phyloP scores from a whole-genome alignment of 2,888 invertebrate species.

The Philereme transversata region DNA sequence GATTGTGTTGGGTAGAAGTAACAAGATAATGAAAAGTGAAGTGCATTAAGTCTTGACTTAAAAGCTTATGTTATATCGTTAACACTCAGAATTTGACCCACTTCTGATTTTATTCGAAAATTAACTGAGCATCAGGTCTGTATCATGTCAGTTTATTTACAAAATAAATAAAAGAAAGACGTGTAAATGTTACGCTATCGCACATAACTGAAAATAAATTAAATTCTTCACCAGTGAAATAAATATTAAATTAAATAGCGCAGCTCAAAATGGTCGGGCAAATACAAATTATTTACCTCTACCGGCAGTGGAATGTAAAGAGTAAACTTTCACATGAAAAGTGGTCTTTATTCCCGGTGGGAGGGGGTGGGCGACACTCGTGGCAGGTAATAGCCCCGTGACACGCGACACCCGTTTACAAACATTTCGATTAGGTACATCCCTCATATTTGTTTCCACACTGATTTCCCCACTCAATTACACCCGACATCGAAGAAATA shows the following conservation, averaged over 20 bases:
- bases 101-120: constrained; percentile 9
- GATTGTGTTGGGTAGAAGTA: constrained; percentile 16
- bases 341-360: constrained; percentile 45
- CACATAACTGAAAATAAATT: constrained; percentile 15
- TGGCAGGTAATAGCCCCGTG: constrained; percentile 64
- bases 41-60: constrained; percentile 7
- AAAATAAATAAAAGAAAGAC: neutral
- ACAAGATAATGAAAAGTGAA: constrained; percentile 21
- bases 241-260: constrained; percentile 20
- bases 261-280: constrained; percentile 26
- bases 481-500: constrained; percentile 39
- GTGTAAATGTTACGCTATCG: neutral
- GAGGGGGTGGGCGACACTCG: constrained; percentile 44
- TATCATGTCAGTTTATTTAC: neutral
- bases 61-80: constrained; percentile 8
- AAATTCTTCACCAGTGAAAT: constrained; percentile 6
- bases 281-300: constrained; percentile 31
- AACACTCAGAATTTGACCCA: constrained; percentile 1
- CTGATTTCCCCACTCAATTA: constrained; percentile 65
- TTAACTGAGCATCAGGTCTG: neutral
- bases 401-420: constrained; percentile 78
- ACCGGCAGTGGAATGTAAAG: constrained; percentile 34
- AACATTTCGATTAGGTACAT: constrained; percentile 72
- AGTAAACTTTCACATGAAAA: constrained; percentile 44
- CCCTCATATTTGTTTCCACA: constrained; percentile 74